A percentile compares a stretch with the other conserved stretches of the same genome.
Evolutionary conservation across 2,797 vertebrate genomes (phyloP).

Genomic region (Jordanella pulchra): DNA sequence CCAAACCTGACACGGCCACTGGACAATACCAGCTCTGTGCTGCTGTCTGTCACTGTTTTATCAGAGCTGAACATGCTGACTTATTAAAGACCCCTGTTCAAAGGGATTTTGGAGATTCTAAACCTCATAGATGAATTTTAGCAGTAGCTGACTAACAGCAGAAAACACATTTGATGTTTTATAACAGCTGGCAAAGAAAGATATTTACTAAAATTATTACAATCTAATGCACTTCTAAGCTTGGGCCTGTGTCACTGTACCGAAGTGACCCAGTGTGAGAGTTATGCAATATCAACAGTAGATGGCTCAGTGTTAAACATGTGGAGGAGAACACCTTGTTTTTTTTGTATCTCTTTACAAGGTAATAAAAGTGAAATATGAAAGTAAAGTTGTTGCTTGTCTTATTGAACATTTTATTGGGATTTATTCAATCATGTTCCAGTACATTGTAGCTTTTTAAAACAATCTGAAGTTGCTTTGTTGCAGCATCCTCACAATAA

Average conservation of each 20-base stretch:
- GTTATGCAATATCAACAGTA: slow-evolving; percentile 71
- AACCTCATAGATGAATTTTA: slow-evolving; percentile 33
- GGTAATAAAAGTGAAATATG: slow-evolving; percentile 18
- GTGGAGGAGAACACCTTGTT: slow-evolving; percentile 42
- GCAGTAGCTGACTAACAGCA: slow-evolving; percentile 12
- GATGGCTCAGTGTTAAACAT: slow-evolving; percentile 52
- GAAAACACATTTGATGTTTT: slow-evolving; percentile 12
- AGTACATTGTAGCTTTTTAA: neutral
- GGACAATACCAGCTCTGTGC: slow-evolving; percentile 51
- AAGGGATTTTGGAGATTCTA: slow-evolving; percentile 41
- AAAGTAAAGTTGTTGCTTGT: neutral
- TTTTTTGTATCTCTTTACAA: slow-evolving; percentile 41
- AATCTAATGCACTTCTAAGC: slow-evolving; percentile 37
- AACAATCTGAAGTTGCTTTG: neutral
- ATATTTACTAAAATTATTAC: slow-evolving; percentile 52
- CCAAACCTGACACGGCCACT: slow-evolving; percentile 41
- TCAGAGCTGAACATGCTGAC: slow-evolving; percentile 31
- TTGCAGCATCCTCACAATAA: neutral
- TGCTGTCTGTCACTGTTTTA: slow-evolving; percentile 48
- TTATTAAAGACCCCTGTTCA: slow-evolving; percentile 20
- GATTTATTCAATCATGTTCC: neutral
- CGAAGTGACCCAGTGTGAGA: slow-evolving; percentile 60
- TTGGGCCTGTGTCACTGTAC: slow-evolving; percentile 53
- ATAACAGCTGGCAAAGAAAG: slow-evolving; percentile 26
- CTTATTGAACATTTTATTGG: slow-evolving; percentile 7